A percentile compares a stretch with the other conserved stretches of the same genome.
These are phyloP conservation scores for Lasioglossum pauxillum DNA, from an alignment of 2,888 invertebrate genomes.

Conservation along the genomic window DNA sequence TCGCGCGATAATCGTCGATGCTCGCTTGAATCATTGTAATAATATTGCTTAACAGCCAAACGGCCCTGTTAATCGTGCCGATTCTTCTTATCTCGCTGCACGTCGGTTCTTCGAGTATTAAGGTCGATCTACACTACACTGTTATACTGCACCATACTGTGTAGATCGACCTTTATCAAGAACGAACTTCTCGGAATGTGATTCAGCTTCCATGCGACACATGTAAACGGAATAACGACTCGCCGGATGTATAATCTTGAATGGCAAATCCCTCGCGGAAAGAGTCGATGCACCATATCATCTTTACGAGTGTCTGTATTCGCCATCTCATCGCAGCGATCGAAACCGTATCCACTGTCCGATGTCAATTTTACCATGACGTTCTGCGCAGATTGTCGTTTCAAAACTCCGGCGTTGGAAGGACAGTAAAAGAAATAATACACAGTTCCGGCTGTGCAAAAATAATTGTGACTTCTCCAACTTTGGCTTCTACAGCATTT, in stretches of 20 bases:
- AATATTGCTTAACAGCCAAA: not conserved
- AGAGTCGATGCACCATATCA: conserved; percentile 43
- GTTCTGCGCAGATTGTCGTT: not conserved
- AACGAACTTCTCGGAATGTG: conserved; percentile 28
- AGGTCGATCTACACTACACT: too few species aligned
- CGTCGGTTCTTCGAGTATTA: conserved; percentile 3
- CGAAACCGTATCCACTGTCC: not conserved
- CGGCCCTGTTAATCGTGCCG: not conserved
- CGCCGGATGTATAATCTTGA: conserved; percentile 38
- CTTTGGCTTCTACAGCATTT: too few species aligned
- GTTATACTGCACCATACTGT: too few species aligned
- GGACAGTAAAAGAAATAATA: too few species aligned
- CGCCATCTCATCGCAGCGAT: conserved; percentile 9
- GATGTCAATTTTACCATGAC: not conserved
- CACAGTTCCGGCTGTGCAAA: too few species aligned
- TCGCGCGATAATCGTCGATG: not conserved
- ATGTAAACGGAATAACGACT: conserved; percentile 14
- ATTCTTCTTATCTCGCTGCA: not conserved
- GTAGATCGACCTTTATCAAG: not conserved
- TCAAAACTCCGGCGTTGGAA: too few species aligned
- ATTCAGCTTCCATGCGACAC: conserved; percentile 18
- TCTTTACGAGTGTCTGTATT: conserved; percentile 44
- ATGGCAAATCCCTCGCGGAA: conserved; percentile 30
- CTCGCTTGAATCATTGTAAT: not conserved
- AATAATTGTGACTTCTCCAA: too few species aligned